Conservation (phyloP, 2,797 vertebrate genomes). For the Protosalanx chinensis region DNA sequence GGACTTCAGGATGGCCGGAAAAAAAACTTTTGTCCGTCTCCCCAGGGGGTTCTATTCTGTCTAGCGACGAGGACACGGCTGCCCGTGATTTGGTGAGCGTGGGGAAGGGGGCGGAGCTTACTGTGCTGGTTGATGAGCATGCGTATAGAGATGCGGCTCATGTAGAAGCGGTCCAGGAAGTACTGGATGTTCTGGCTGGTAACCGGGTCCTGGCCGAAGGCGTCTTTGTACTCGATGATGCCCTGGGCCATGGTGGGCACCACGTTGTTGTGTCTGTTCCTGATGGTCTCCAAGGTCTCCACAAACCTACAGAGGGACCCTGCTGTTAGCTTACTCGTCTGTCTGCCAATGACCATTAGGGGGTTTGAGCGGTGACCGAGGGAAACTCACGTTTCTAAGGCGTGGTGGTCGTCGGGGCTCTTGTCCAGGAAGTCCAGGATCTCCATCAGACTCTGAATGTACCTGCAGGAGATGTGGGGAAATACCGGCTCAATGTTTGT, state of each 20-base stretch:
- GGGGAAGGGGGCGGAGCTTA: constrained; percentile 53
- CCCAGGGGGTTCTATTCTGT: background rate
- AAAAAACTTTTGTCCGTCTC: too few species aligned
- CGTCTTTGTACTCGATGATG: constrained; percentile 82
- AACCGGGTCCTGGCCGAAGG: constrained; percentile 72
- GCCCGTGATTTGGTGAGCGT: background rate
- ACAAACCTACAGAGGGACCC: constrained; percentile 70
- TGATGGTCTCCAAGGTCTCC: constrained; percentile 76
- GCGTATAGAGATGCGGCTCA: constrained; percentile 89
- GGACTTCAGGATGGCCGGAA: background rate
- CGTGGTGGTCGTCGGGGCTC: constrained; percentile 76
- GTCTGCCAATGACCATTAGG: background rate
- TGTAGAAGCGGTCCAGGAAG: constrained; percentile 90
- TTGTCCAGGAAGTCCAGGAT: constrained; percentile 83
- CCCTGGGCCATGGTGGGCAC: constrained; percentile 90
- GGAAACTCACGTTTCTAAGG: constrained; percentile 76
- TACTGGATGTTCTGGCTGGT: constrained; percentile 89
- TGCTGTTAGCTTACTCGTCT: background rate
- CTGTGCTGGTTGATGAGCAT: constrained; percentile 93
- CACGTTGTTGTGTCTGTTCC: constrained; percentile 87
- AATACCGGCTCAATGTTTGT: background rate
- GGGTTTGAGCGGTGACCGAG: background rate
- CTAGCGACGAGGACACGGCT: background rate
- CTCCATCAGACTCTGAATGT: constrained; percentile 84
- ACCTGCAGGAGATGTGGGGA: constrained; percentile 65